Conservation (phyloP, 2,797 vertebrate genomes). For the Sparidentex hasta region DNA sequence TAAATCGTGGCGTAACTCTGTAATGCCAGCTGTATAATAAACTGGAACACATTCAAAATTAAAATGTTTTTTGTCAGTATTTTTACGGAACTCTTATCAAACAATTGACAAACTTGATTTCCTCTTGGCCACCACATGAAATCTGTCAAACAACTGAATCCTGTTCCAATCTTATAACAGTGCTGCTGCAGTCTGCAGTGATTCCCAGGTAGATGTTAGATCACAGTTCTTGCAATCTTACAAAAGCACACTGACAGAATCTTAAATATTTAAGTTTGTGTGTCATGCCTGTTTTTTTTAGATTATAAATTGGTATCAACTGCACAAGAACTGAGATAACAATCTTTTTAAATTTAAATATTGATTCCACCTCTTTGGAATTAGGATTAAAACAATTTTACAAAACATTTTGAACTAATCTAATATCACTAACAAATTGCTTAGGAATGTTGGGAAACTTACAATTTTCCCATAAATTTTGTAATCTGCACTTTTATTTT, state of each 20-base stretch:
- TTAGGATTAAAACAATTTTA: no score
- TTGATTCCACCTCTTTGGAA: rapidly evolving
- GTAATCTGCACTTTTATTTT: no score
- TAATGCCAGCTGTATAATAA: neutral
- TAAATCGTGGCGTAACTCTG: neutral
- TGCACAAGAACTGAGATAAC: no score
- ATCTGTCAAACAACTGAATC: neutral
- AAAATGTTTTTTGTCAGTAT: neutral
- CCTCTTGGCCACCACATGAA: neutral
- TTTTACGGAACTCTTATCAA: neutral
- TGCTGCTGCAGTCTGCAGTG: neutral
- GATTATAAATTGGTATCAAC: rapidly evolving
- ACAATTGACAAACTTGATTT: neutral
- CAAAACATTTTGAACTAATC: neutral
- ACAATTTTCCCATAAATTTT: no score
- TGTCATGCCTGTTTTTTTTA: neutral
- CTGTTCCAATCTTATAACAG: neutral
- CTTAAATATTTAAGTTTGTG: neutral
- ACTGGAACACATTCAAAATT: neutral
- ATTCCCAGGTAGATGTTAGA: neutral
- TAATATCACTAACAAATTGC: no score
- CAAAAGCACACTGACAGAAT: rapidly evolving
- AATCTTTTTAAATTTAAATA: neutral
- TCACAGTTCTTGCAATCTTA: no score
- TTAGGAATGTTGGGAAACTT: no score